Conservation (phyloP, 2,797 vertebrate species). For the Liasis olivaceus region DNA sequence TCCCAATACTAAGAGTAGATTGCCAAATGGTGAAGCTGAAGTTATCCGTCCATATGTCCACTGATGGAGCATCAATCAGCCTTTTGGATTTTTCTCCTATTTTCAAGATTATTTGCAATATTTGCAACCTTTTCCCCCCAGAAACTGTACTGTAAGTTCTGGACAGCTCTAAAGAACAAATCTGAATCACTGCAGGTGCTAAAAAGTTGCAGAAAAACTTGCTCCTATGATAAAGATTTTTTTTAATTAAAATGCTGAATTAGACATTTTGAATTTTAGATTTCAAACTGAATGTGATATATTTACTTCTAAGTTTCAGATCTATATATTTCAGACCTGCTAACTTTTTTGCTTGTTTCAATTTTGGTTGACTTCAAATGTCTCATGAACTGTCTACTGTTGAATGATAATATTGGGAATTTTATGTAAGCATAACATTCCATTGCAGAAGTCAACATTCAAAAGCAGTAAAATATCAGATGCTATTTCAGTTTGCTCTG, state of each 20-base stretch:
- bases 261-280: not conserved
- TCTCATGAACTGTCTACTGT: not conserved
- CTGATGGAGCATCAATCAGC: not conserved
- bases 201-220: not conserved
- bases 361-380: not conserved
- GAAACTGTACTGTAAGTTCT: not conserved
- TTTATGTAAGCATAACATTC: not conserved
- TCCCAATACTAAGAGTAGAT: not conserved
- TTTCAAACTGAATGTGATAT: not conserved
- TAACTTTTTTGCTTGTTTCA: not conserved
- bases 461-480: not conserved
- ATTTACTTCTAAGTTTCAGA: not conserved
- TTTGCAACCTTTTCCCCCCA: not conserved
- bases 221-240: not conserved
- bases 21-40: not conserved
- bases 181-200: not conserved
- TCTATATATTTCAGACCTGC: not conserved
- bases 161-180: not conserved
- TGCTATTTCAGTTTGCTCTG: not conserved
- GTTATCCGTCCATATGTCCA: not conserved
- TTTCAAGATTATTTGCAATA: not conserved
- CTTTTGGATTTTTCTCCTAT: not conserved
- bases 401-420: not conserved
- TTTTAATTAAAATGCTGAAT: not conserved
- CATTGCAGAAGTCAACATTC: not conserved